A percentile compares a stretch with the other conserved stretches of the same genome.
Conservation (phyloP, 2,797 vertebrate genomes). For the Hypotaenidia okinawae region DNA sequence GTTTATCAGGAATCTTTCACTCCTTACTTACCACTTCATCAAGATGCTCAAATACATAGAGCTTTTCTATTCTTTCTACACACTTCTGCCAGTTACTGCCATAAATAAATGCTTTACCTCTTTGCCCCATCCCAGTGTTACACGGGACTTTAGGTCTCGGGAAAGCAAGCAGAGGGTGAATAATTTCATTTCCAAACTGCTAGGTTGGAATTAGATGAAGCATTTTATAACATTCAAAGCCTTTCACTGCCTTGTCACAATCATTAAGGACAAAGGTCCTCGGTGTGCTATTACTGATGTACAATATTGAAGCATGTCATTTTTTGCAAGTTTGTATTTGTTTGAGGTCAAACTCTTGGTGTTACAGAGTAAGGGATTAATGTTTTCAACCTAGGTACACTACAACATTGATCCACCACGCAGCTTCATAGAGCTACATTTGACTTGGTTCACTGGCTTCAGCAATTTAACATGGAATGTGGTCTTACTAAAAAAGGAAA, state of each 20-base stretch:
- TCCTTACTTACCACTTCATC: not conserved
- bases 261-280: not conserved
- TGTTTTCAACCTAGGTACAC: not conserved
- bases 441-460: constrained; percentile 15
- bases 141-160: not conserved
- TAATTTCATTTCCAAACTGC: not conserved
- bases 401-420: not conserved
- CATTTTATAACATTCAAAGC: not conserved
- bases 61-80: not conserved
- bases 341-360: not conserved
- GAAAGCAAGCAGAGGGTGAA: not conserved
- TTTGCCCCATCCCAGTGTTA: not conserved
- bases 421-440: not conserved
- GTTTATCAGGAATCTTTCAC: constrained; percentile 13
- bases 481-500: not conserved
- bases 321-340: not conserved
- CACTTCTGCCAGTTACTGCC: not conserved
- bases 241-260: not conserved
- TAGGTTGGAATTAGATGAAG: not conserved
- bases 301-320: not conserved
- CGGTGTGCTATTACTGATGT: not conserved
- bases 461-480: not conserved
- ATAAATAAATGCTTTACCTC: not conserved
- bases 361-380: not conserved
- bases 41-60: not conserved